Evolutionary conservation across 92 coral and sea anemone genomes (phyloP), one percentile per base, ranked within the genome.

Genomic region (Parazoanthus darwini): DNA sequence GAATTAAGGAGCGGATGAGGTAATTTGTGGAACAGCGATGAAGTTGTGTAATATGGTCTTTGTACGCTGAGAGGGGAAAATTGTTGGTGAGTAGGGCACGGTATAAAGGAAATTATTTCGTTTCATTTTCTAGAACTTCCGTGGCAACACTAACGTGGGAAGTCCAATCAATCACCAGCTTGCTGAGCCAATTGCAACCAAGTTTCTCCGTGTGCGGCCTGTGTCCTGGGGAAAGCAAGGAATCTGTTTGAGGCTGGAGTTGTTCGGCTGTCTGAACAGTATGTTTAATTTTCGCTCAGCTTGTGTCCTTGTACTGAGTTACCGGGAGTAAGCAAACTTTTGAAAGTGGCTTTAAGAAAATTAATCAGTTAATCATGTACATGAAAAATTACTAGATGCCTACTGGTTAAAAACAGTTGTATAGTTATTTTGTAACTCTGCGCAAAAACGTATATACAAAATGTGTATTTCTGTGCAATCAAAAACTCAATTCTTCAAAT

Each of bases 231-330:
- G 79, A 0, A n/a, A 75, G 23, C 13, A 33, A 3, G 87, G 87
- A 71, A 84, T 84, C 87, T 84, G 87, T 20, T 25, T 84, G 67
- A 84, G 78, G 74, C 65, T 84, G 66, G 67, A 84, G 6, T 59
- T 84, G 26, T 84, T 70, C 13, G 87, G 87, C 44, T 84, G 87
- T 26, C 16, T 70, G 16, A 71, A 84, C 79, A 67, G 87, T 84
- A 84, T 6, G 87, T 73, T n/a, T 9, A 80, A 2, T 15, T 35
- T 18, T 80, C 39, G 3, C 26, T 65, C 8, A 56, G 42, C 6
- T 20, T 63, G 68, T 63, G 70, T 5, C 22, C 25, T 56, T 25
- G 70, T 43, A 29, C 33, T 29, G 33, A 46, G 43, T 37, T 63
- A 5, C 16, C 3, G 26, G 1, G 7, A 63, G 70, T 18, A 63